Evolutionary conservation across 1,140 invertebrate genomes (phyloP), one percentile per base, ranked within the genome.

Genomic region (Chelonus insularis): DNA sequence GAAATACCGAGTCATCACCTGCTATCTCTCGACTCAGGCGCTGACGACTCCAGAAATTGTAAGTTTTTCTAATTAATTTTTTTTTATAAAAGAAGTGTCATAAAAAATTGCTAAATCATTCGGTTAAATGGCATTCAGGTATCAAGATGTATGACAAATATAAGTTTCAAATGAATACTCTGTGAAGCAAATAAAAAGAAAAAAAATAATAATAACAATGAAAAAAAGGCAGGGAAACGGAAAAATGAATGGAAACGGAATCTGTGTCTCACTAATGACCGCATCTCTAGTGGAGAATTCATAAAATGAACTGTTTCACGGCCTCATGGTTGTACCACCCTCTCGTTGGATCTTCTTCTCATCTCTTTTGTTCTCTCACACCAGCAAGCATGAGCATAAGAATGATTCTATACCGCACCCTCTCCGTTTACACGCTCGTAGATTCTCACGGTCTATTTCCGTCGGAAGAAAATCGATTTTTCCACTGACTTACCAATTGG

Each of bases 1-100:
- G 69, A 72, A 32, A 62, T 62, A 45, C 67, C 68, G 54, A 70
- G 59, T 57, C 72, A 75, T 70, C 75, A 74, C 64, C 45, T 65
- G 52, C 59, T 62, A 14, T 43, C 59, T 16, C 39, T 67, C 12
- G 64, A 65, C 34, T 34, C 39, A 8, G 56, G 60, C 4, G 60
- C 25, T 1, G 69, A 72, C 16, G 69, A 72, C 12, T 68, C 68
- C 61, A 69, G 64, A 57, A 72, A 68, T 62, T 64, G 72, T 74
- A 48, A 73, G 70, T 68, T 36, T 25, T 41, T 20, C 3, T 9
- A 16, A 16, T 16, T 37, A 16, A 34, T 20, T n/a, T 41, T 25
- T 16, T 14, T 20, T 12, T 57, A 16, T 0, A 45, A 21, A 6
- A 50, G 25, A n/a, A 21, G 3, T 16, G 16, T 45, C 43, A n/a